Evolutionary conservation across 2,888 invertebrate species (phyloP).

Genomic region (Muschampia plurimacula): DNA sequence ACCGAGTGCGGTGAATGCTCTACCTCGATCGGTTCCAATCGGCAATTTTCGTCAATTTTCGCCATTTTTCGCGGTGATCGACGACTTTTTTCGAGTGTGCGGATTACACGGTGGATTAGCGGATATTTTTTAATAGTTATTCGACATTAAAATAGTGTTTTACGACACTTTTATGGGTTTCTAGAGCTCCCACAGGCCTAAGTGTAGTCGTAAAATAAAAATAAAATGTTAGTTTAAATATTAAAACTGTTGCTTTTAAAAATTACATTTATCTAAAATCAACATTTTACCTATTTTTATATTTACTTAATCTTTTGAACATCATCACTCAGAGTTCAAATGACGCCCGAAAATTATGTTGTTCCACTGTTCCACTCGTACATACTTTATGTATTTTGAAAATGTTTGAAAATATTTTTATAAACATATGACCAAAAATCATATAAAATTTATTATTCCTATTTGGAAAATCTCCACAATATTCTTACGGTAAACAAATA

Average conservation of each 20-base stretch:
- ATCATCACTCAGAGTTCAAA: no score
- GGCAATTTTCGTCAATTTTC: slow-evolving; percentile 46
- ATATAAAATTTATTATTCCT: no score
- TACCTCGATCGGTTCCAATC: slow-evolving; percentile 42
- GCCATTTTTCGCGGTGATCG: slow-evolving; percentile 38
- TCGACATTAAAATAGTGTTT: background rate
- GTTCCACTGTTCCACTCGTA: no score
- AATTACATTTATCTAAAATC: background rate
- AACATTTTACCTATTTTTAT: background rate
- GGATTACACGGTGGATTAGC: slow-evolving; percentile 6
- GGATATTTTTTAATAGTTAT: background rate
- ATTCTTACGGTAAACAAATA: no score
- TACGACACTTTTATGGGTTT: slow-evolving; percentile 3
- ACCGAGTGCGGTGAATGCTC: slow-evolving; percentile 37
- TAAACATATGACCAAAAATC: no score
- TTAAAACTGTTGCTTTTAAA: background rate
- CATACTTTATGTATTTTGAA: no score
- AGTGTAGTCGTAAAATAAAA: no score
- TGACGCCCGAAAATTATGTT: no score
- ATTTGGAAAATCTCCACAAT: no score
- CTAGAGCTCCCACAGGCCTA: background rate
- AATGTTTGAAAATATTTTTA: no score
- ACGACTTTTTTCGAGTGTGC: slow-evolving; percentile 4
- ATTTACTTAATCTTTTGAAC: no score
- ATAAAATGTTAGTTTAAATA: background rate